These are phyloP conservation scores for Actenoides hombroni DNA, from an alignment of 2,113 vertebrate species.

Conservation along the genomic window DNA sequence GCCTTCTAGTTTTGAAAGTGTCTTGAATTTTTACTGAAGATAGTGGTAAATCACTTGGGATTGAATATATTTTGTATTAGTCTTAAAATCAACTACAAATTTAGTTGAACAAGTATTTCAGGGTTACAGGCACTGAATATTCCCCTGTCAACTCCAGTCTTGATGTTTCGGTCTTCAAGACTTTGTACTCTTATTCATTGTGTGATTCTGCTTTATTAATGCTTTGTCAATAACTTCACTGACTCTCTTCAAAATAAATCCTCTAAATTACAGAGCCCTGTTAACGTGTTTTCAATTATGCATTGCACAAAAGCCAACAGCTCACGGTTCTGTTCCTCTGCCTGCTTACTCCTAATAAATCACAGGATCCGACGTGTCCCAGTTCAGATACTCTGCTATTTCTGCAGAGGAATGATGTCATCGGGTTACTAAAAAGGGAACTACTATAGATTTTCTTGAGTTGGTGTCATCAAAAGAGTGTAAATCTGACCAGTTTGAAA, in stretches of 20 bases:
- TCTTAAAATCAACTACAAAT: not conserved
- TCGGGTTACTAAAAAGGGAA: conserved; percentile 33
- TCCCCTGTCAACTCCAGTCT: fast-evolving
- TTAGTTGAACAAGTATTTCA: not conserved
- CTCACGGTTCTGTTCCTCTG: not conserved
- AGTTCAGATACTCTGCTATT: not conserved
- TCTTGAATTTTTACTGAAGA: not conserved
- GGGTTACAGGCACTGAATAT: fast-evolving
- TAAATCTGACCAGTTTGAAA: not conserved
- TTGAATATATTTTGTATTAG: not conserved
- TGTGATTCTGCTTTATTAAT: not conserved
- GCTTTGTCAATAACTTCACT: not conserved
- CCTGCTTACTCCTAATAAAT: not conserved
- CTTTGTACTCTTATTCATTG: not conserved
- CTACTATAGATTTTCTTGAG: conserved; percentile 8
- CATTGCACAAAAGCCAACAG: not conserved
- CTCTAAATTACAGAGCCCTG: not conserved
- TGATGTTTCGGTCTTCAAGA: not conserved
- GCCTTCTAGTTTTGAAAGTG: not conserved
- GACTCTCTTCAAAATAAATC: not conserved
- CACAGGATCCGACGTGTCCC: not conserved
- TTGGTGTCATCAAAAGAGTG: not conserved
- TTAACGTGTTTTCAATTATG: not conserved
- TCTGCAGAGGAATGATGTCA: conserved; percentile 17
- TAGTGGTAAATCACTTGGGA: not conserved